phyloP scores from a whole-genome alignment of 2,888 invertebrate species.

The Leptothorax acervorum region DNA sequence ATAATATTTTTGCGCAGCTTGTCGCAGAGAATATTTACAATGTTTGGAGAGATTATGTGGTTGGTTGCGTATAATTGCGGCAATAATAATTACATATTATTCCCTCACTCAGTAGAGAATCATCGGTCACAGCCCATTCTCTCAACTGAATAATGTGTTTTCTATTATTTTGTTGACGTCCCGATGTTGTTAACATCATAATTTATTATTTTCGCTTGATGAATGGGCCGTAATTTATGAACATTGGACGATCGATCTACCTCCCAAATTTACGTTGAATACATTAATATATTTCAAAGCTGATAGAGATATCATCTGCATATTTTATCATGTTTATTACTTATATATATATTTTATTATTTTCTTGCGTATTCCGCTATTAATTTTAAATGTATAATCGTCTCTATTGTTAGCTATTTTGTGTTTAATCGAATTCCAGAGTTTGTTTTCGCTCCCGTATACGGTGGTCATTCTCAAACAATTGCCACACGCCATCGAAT shows the following conservation, averaged over 20 bases:
- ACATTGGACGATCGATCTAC: conserved; percentile 43
- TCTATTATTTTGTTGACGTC: conserved; percentile 54
- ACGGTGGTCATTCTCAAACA: background rate
- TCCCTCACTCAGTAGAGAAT: conserved; percentile 37
- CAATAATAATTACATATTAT: conserved; percentile 52
- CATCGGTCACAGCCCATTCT: conserved; percentile 50
- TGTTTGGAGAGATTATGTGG: conserved; percentile 46
- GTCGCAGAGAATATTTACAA: conserved; percentile 45
- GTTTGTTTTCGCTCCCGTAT: conserved; percentile 25
- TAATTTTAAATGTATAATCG: background rate
- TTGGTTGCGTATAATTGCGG: conserved; percentile 42
- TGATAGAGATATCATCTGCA: conserved; percentile 25
- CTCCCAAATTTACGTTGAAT: conserved; percentile 41
- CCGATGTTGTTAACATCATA: conserved; percentile 50
- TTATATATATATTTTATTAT: background rate
- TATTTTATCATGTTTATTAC: conserved; percentile 23
- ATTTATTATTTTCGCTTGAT: conserved; percentile 57
- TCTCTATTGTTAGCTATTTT: background rate
- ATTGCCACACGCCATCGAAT: conserved; percentile 34
- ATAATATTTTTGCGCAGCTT: conserved; percentile 39
- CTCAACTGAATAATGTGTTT: conserved; percentile 49
- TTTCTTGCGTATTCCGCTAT: conserved; percentile 2
- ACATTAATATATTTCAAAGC: conserved; percentile 47
- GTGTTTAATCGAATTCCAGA: background rate
- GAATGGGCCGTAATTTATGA: conserved; percentile 48